These are phyloP conservation scores for Branchinecta lynchi DNA, from an alignment of 1,140 invertebrate species.

Conservation along the genomic window DNA sequence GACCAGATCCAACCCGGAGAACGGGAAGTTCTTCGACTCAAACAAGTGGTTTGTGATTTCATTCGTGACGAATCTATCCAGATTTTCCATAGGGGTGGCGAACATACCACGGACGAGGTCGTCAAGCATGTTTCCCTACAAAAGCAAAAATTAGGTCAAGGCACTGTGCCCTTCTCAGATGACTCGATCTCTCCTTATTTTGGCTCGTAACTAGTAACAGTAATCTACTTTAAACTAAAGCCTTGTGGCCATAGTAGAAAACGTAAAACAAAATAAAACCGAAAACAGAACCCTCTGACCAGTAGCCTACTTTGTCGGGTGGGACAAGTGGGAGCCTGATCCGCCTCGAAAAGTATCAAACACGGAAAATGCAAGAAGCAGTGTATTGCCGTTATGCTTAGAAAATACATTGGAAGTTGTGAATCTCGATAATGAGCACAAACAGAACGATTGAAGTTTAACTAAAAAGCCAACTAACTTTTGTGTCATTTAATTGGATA, in stretches of 20 bases:
- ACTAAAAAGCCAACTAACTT: no score
- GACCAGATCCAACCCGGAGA: constrained; percentile 68
- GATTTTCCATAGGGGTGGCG: constrained; percentile 74
- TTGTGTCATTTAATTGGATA: no score
- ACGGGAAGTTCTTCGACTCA: constrained; percentile 64
- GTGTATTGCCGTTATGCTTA: no score
- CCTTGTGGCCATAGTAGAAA: neutral
- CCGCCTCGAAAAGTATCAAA: no score
- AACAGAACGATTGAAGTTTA: no score
- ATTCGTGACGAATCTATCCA: constrained; percentile 85
- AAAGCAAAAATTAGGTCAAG: constrained; percentile 14
- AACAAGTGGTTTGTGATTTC: constrained; percentile 89
- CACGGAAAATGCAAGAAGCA: no score
- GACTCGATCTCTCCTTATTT: constrained; percentile 1
- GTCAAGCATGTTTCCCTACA: constrained; percentile 57
- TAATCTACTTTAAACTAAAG: neutral
- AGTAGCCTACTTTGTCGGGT: no score
- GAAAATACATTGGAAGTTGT: no score
- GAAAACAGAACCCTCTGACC: no score
- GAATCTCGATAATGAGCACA: no score
- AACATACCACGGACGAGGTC: constrained; percentile 72
- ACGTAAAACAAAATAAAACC: no score
- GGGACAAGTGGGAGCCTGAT: no score
- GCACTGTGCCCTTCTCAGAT: neutral
- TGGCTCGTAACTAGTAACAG: neutral